phyloP scores from a whole-genome alignment of 2,113 vertebrate genomes.

The western clawed frog (Xenopus tropicalis) region UCB_Xtro_10.0 CM004444.2:116052501-116053000 shows the following conservation, averaged over 20 bases:
- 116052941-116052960: not conserved
- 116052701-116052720: not conserved
- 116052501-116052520: conserved; percentile 18
- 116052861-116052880: conserved; percentile 72
- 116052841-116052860: conserved; percentile 55
- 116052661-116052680: conserved; percentile 63
- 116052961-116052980: conserved; percentile 42
- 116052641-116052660: conserved; percentile 67
- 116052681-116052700: conserved; percentile 55
- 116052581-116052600: conserved; percentile 61
- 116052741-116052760: conserved; percentile 50
- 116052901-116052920: conserved; percentile 59
- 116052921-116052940: conserved; percentile 32
- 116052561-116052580: conserved; percentile 63
- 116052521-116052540: conserved; percentile 67
- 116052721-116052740: conserved; percentile 1
- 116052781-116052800: conserved; percentile 80
- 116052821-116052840: conserved; percentile 61
- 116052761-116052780: conserved; percentile 61
- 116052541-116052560: conserved; percentile 77
- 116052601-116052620: fast-evolving
- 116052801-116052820: conserved; percentile 76
- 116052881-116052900: conserved; percentile 55
- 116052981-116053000: not conserved
- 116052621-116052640: conserved; percentile 82